Evolutionary conservation across 2,113 vertebrate species (phyloP).

Genomic region (Thalassoma bifasciatum): DNA sequence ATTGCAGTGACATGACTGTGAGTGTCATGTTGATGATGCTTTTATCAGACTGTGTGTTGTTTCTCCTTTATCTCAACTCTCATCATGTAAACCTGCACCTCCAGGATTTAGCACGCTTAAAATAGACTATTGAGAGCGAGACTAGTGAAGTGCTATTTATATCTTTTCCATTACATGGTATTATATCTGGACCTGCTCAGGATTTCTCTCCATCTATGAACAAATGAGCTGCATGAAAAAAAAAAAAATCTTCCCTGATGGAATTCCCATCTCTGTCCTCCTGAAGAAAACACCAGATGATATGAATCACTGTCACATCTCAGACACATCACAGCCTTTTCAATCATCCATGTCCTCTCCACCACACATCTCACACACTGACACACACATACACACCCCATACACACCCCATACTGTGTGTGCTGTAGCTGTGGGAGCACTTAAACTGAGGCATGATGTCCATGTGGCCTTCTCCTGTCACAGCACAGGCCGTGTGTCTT

Average conservation of each 20-base stretch:
- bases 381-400: background rate
- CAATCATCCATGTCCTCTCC: conserved; percentile 9
- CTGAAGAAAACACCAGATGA: background rate
- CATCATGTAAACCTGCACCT: conserved; percentile 29
- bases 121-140: conserved; percentile 23
- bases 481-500: background rate
- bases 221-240: conserved; percentile 8
- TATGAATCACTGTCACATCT: conserved; percentile 24
- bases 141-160: conserved; percentile 8
- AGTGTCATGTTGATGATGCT: background rate
- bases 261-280: background rate
- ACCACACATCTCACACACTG: background rate
- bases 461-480: background rate
- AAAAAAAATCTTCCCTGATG: background rate
- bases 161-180: conserved; percentile 9
- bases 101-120: conserved; percentile 5
- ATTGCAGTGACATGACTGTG: too few relatives aligned
- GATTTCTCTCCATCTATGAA: conserved; percentile 14
- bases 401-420: background rate
- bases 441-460: background rate
- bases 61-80: conserved; percentile 22
- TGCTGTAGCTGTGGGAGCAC: conserved; percentile 3
- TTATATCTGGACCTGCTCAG: background rate
- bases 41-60: background rate
- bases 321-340: conserved; percentile 1